Percentiles rank a stretch among this genome's conserved stretches.
phyloP scores from a whole-genome alignment of 30 jellyfish, hydroid and myxozoan species.

The Pelagia noctiluca region DNA sequence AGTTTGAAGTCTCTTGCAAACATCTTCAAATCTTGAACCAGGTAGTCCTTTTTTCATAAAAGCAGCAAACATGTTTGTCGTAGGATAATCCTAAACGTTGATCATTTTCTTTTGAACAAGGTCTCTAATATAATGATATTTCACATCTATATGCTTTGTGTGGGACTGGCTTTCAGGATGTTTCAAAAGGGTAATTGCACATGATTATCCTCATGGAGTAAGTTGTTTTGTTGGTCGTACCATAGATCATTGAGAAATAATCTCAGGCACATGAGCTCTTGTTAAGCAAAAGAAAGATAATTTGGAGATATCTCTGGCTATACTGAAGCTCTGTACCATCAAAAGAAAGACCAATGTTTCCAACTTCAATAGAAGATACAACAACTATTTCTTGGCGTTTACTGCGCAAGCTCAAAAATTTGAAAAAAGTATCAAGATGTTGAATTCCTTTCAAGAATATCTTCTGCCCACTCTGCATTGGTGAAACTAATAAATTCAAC shows the following conservation, averaged over 20 bases:
- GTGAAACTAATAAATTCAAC: conserved; percentile 22
- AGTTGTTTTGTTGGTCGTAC: conserved; percentile 4
- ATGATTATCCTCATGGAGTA: conserved; percentile 47
- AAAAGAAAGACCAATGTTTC: conserved; percentile 25
- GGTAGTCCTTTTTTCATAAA: conserved; percentile 53
- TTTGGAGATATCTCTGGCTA: too few species aligned
- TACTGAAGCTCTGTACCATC: conserved; percentile 47
- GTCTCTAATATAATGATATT: conserved; percentile 8
- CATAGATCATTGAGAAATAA: conserved; percentile 33
- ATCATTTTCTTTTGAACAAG: conserved; percentile 11
- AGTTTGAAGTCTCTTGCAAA: conserved; percentile 29
- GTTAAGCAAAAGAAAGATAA: conserved; percentile 30
- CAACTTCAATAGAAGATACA: conserved; percentile 55
- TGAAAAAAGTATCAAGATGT: conserved; percentile 38
- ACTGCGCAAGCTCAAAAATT: conserved; percentile 44
- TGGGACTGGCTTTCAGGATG: conserved; percentile 50
- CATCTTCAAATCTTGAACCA: conserved; percentile 34
- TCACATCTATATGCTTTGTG: conserved; percentile 51
- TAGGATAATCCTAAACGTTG: conserved; percentile 38
- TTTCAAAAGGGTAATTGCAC: conserved; percentile 27
- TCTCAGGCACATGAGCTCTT: conserved; percentile 50
- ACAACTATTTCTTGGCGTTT: conserved; percentile 40
- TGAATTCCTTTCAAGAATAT: conserved; percentile 24
- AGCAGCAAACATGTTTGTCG: conserved; percentile 32
- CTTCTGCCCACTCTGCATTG: conserved; percentile 63